Evolutionary conservation across 1,140 invertebrate species (phyloP), one percentile per base, ranked within the genome.

Genomic region (Condylostylus longicornis): DNA sequence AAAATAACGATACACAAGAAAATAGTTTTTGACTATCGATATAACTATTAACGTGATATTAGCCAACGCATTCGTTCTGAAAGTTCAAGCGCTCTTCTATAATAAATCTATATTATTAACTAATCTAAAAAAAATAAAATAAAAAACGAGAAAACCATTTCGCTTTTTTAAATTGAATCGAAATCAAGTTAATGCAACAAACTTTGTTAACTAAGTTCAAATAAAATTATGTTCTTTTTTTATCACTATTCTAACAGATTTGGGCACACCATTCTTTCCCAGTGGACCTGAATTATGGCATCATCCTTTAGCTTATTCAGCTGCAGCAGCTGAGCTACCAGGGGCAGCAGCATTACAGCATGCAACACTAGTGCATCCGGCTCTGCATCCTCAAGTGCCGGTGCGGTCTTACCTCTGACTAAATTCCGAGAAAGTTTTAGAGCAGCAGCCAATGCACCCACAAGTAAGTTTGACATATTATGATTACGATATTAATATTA

Each of bases 391-490:
- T 64, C 89, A 95, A 77, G 83, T 93, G 70, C 87, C 87, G 62
- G 83, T 88, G 70, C 81, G 83, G 73, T 87, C 82, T 70, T 89
- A 86, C 77, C 83, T 88, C 79, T 88, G 82, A 88, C 82, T 87
- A 86, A 82, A 82, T 81, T 78, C 80, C 74, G 81, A 83, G 71
- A 84, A 80, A 79, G 54, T 59, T 49, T 53, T 60, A 49, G 58
- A 61, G 45, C 58, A 61, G 49, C 58, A 61, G 49, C 52, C 54
- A 40, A 61, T 60, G 54, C 54, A 61, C 53, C n/a, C n/a, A n/a
- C 53, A 58, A 58, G 57, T 57, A 37, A 57, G 52, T 56, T 20
- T 15, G 13, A 31, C 32, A 33, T n/a, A n/a, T n/a, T n/a, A n/a
- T n/a, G n/a, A n/a, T n/a, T n/a, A n/a, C n/a, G n/a, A n/a, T n/a